phyloP scores from a whole-genome alignment of 2,113 vertebrate species.

The Chaetops frenatus region DNA sequence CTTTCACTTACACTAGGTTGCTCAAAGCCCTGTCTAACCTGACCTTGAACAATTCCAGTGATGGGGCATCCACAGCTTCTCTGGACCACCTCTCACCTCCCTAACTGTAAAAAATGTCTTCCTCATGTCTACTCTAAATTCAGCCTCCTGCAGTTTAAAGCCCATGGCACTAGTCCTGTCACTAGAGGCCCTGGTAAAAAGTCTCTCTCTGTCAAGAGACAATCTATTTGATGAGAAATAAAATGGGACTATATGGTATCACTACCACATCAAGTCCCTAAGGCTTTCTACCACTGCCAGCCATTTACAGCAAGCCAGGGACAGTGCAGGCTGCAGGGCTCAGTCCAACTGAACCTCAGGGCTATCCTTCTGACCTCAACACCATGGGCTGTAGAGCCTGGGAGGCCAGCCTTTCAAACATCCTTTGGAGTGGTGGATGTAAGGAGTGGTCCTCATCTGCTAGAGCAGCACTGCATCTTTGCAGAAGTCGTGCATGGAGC shows the following conservation, averaged over 20 bases:
- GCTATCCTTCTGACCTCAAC: conserved; percentile 77
- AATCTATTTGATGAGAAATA: background rate
- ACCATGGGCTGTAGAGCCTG: conserved; percentile 94
- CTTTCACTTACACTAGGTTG: background rate
- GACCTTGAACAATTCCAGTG: background rate
- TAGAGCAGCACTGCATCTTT: conserved; percentile 88
- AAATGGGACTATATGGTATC: background rate
- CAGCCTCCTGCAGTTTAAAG: background rate
- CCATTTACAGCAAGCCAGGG: background rate
- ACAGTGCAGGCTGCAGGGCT: background rate
- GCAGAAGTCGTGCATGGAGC: conserved; percentile 88
- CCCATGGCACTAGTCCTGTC: background rate
- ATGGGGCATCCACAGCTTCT: background rate
- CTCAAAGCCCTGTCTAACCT: background rate
- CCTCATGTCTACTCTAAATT: background rate
- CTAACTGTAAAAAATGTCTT: background rate
- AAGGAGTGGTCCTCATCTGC: conserved; percentile 92
- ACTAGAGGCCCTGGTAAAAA: background rate
- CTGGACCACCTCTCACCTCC: background rate
- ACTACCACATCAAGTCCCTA: background rate
- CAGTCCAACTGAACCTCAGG: background rate
- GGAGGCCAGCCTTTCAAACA: conserved; percentile 95
- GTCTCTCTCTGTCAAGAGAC: background rate
- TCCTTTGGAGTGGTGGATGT: conserved; percentile 92
- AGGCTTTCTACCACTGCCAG: background rate